A percentile compares a stretch with the other conserved stretches of the same genome.
phyloP scores from a whole-genome alignment of 2,888 invertebrate species.

The Lycocerus yunnanus region DNA sequence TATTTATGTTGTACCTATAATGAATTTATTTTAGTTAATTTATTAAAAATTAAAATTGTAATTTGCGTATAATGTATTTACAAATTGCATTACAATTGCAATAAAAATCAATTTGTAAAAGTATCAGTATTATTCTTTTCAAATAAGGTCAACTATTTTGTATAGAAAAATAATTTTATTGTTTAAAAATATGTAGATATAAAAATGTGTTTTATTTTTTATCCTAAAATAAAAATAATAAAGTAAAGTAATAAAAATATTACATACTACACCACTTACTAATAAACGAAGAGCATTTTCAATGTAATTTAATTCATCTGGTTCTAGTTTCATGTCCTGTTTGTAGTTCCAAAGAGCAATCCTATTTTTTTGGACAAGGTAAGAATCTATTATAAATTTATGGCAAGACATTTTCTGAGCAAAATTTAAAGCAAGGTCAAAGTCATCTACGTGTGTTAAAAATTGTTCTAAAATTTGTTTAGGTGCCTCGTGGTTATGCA shows the following conservation, averaged over 20 bases:
- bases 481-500: slow-evolving; percentile 49
- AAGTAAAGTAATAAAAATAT: neutral
- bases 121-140: slow-evolving; percentile 53
- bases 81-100: slow-evolving; percentile 23
- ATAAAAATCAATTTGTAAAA: slow-evolving; percentile 47
- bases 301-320: slow-evolving; percentile 74
- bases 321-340: slow-evolving; percentile 64
- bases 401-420: slow-evolving; percentile 70
- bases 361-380: slow-evolving; percentile 66
- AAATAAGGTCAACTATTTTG: slow-evolving; percentile 37
- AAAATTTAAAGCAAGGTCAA: slow-evolving; percentile 63
- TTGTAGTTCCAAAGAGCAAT: slow-evolving; percentile 66
- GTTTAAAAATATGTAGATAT: neutral
- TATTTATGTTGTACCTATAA: slow-evolving; percentile 11
- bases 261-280: slow-evolving; percentile 28
- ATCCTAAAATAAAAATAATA: slow-evolving; percentile 39
- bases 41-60: slow-evolving; percentile 38
- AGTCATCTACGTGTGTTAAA: slow-evolving; percentile 45
- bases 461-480: slow-evolving; percentile 54
- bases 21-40: slow-evolving; percentile 39
- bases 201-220: slow-evolving; percentile 34
- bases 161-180: slow-evolving; percentile 2
- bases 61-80: neutral
- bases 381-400: slow-evolving; percentile 66
- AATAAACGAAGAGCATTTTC: slow-evolving; percentile 64